Base-by-base conservation (phyloP, 2,113 vertebrate genomes). In the Catharus minimus region DNA sequence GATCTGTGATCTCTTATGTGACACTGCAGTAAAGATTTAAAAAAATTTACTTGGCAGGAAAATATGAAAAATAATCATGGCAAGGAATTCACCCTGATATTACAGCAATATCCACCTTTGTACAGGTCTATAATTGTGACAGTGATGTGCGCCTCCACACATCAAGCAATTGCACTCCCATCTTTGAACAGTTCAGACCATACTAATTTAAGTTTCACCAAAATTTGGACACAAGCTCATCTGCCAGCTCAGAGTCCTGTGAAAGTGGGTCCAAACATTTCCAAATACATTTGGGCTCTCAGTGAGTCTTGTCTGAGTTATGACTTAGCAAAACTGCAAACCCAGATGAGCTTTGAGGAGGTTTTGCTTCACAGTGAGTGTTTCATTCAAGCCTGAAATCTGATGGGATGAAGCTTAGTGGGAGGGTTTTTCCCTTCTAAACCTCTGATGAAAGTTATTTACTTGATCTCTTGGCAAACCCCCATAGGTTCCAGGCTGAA, bases 401-500 rank as follows among this genome's bases (percentile, higher is more conserved):
- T 88, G 92, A 78, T 38, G 86, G 83, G 61, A 28, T 44, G 53
- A 24, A 78, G 28, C 57, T 86, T 83, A 32, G 52, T 74, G 36
- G 52, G 60, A 88, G 46, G 8, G 2, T 0, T 68, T 87, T 87
- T 69, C 86, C n/a, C 21, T 83, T 94, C 80, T 67, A 58, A 88
- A 83, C 32, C 41, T 93, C 60, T 47, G 60, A 81, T 83, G 56
- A 67, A 88, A 95, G 88, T 88, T 90, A 92, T 81, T 88, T 92
- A 81, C 61, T 76, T 44, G 65, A 83, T 90, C 73, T 90, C 80
- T 56, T 71, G 0, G 11, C 68, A 66, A 82, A 50, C 89, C 65
- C 88, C 90, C 44, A 3, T 15, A 50, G 88, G 39, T 90, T 76
- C 36, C 64, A 20, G 1, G 8, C 56, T 58, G 64, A 27, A 69